These are phyloP conservation scores for Onychomys arenicola DNA, from an alignment of 2,797 vertebrate species.

Conservation along the genomic window DNA sequence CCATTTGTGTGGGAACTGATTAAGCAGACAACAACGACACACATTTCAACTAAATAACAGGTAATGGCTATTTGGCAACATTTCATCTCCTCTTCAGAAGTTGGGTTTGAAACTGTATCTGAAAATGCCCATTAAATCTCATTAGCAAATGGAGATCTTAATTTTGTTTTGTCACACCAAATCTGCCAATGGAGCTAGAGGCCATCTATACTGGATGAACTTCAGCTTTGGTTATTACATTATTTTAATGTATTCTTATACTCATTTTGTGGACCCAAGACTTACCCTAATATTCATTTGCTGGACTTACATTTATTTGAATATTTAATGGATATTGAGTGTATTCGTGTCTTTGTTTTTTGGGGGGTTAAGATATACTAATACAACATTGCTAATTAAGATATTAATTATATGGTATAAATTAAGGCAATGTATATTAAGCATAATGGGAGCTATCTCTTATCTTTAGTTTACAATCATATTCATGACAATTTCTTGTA, in stretches of 20 bases:
- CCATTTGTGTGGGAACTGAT: background rate
- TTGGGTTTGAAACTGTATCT: background rate
- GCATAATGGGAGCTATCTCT: background rate
- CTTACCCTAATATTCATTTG: background rate
- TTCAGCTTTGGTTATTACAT: background rate
- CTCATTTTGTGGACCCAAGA: background rate
- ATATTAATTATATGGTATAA: background rate
- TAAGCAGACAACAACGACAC: background rate
- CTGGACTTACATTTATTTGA: background rate
- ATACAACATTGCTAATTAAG: background rate
- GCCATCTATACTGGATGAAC: background rate
- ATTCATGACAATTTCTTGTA: background rate
- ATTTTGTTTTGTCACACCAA: background rate
- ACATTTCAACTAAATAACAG: conserved; percentile 37
- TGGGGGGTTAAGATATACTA: background rate
- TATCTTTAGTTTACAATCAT: background rate
- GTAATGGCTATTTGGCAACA: background rate
- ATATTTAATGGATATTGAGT: background rate
- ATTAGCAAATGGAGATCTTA: background rate
- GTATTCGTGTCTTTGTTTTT: background rate
- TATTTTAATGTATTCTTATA: background rate
- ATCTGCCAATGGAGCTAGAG: background rate
- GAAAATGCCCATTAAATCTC: background rate
- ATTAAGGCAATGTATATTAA: background rate
- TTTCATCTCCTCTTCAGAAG: background rate